Evolutionary conservation across 2,888 invertebrate species (phyloP).

Genomic region (Cybosia mesomella): DNA sequence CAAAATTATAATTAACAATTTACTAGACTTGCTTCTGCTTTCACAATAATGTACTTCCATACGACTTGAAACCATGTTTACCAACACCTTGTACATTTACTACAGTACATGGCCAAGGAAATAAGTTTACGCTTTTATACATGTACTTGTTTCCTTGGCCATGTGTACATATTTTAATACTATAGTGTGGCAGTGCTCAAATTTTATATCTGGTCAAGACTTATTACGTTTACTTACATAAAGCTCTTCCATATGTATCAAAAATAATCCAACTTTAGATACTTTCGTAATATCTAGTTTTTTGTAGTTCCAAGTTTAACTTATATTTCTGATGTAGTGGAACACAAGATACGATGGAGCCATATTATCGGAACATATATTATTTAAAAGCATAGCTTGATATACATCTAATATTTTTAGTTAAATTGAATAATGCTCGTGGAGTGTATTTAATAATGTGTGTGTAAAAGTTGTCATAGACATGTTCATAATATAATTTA

Average conservation of each 20-base stretch:
- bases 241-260: slow-evolving; percentile 53
- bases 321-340: slow-evolving; percentile 39
- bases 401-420: slow-evolving; percentile 45
- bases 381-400: slow-evolving; percentile 55
- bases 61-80: neutral
- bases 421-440: slow-evolving; percentile 47
- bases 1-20: neutral
- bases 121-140: no score
- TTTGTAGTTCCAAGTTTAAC: slow-evolving; percentile 45
- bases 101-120: slow-evolving; percentile 14
- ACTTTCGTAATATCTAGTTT: slow-evolving; percentile 45
- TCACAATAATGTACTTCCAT: neutral
- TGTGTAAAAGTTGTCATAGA: slow-evolving; percentile 50
- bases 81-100: neutral
- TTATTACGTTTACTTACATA: slow-evolving; percentile 43
- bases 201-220: slow-evolving; percentile 31
- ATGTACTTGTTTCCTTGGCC: no score
- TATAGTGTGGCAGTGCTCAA: slow-evolving; percentile 45
- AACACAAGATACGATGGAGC: slow-evolving; percentile 44
- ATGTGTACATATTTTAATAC: neutral
- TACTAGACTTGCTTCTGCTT: neutral
- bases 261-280: slow-evolving; percentile 41
- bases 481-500: slow-evolving; percentile 53
- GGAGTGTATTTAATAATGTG: slow-evolving; percentile 44
- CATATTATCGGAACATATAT: slow-evolving; percentile 51